Evolutionary conservation across 2,113 vertebrate genomes (phyloP), one percentile per base, ranked within the genome.

Genomic region (Sceloporus tristichus): DNA sequence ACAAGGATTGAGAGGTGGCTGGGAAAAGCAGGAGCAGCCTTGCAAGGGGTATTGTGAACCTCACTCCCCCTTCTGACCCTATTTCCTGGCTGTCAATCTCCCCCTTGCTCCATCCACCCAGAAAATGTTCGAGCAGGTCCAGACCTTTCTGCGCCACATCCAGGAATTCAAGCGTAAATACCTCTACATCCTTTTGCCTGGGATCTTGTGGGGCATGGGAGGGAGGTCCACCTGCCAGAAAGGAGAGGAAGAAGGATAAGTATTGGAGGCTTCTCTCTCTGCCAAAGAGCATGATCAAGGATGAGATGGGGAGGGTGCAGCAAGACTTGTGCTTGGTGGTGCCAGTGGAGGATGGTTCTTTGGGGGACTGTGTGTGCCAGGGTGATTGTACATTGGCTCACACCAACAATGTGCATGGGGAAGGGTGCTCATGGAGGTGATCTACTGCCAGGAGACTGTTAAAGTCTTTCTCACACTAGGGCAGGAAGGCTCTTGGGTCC

Each of bases 121-220:
- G 80, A 70, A 88, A 83, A 88, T 88, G 87, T 29, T 88, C 34
- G 87, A 88, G 42, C 87, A 88, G 78, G 80, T 88, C 48, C 87
- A 88, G 59, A 77, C 87, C 42, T 68, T 88, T 11, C 87, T 88
- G 23, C 87, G 80, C 73, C 87, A 83, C n/a, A 70, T 84, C 87
- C 87, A 88, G 87, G 87, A 88, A 42, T 84, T 83, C 48, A 88
- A 88, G n/a, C 87, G 87, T 88, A 88, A 88, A 88, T 88, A 88
- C 62, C 56, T 0, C n/a, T 29, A 18, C 25, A 56, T 70, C 9
- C 5, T 34, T 68, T 76, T 88, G 59, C n/a, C 77, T 88, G 68
- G 79, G 53, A 29, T 59, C 9, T 79, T 42, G 13, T 34, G 23
- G 27, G 34, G 42, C 25, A 27, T 0, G 54, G 78, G 53, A 16